Evolutionary conservation across 1,140 invertebrate species (phyloP), one percentile per base, ranked within the genome.

Genomic region (Zaprionus taronus): DNA sequence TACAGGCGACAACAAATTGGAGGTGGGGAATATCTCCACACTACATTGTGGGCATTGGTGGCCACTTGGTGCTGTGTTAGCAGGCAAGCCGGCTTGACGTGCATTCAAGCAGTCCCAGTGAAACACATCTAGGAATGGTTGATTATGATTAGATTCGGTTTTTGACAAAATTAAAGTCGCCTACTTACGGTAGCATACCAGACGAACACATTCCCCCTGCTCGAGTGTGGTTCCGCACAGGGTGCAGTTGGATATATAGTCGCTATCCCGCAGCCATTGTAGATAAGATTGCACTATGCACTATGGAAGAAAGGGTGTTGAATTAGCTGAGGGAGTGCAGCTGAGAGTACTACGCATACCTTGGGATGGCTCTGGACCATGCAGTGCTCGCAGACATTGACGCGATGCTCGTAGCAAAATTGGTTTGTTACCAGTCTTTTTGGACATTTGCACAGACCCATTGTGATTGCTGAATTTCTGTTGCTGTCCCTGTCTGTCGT

Each of bases 381-480:
- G 94, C 99, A 99, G 94, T 98, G 95, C 94, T 99, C 98, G 93
- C 99, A 99, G 91, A 99, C 99, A 95, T 99, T 99, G 2, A 99
- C 98, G 87, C 98, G 94, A 93, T 99, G 99, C 93, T 99, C 98
- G 93, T 99, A 99, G 94, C 99, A 99, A 94, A 99, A 99, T 91
- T 99, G 96, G 94, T 98, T 99, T 56, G 98, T 99, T 28, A 99
- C 98, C 94, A 96, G 96, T 85, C 97, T 95, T 93, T 99, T 99
- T 14, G 98, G 98, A 94, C 99, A 99, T 93, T 99, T 99, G 94
- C 98, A 99, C 24, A 99, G 94, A 55, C 98, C 98, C 98, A 99
- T 99, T 72, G 12, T 17, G 38, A 22, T 47, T 34, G 49, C 31
- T 20, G 31, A 28, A 15, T 9, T n/a, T n/a, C 44, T 63, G 41